These are phyloP conservation scores for Eubasilissa splendida DNA, from an alignment of 2,888 invertebrate genomes.

Conservation along the genomic window DNA sequence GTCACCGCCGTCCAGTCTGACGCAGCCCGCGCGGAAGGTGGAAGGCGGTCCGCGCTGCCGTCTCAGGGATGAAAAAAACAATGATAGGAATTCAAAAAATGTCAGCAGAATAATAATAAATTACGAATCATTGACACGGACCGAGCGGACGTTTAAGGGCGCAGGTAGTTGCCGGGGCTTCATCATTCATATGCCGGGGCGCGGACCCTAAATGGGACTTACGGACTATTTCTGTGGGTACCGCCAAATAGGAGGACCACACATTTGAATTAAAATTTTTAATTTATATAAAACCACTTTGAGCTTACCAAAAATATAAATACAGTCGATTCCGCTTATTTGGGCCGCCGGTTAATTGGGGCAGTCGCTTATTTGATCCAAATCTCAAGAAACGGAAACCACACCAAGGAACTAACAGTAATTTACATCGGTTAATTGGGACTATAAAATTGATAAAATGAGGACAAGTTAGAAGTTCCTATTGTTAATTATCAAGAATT, in stretches of 20 bases:
- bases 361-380: too few relatives aligned
- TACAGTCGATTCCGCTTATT: too few relatives aligned
- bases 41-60: background rate
- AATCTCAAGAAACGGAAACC: too few relatives aligned
- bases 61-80: slow-evolving; percentile 44
- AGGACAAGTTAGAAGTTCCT: too few relatives aligned
- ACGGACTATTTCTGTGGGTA: slow-evolving; percentile 34
- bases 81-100: slow-evolving; percentile 53
- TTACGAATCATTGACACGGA: slow-evolving; percentile 57
- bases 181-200: slow-evolving; percentile 43
- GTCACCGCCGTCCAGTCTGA: slow-evolving; percentile 21
- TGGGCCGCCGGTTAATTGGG: too few relatives aligned
- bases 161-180: slow-evolving; percentile 31
- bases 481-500: too few relatives aligned
- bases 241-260: slow-evolving; percentile 19
- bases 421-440: too few relatives aligned
- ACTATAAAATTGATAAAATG: too few relatives aligned
- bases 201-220: slow-evolving; percentile 35
- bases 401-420: too few relatives aligned
- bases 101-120: slow-evolving; percentile 57
- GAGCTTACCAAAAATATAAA: too few relatives aligned
- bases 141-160: slow-evolving; percentile 36
- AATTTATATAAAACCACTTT: too few relatives aligned
- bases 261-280: background rate
- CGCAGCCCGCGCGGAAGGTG: background rate